A percentile compares a stretch with the other conserved stretches of the same genome.
These are phyloP conservation scores for Zenarchopterus dispar DNA, from an alignment of 2,797 vertebrate genomes.

Conservation along the genomic window DNA sequence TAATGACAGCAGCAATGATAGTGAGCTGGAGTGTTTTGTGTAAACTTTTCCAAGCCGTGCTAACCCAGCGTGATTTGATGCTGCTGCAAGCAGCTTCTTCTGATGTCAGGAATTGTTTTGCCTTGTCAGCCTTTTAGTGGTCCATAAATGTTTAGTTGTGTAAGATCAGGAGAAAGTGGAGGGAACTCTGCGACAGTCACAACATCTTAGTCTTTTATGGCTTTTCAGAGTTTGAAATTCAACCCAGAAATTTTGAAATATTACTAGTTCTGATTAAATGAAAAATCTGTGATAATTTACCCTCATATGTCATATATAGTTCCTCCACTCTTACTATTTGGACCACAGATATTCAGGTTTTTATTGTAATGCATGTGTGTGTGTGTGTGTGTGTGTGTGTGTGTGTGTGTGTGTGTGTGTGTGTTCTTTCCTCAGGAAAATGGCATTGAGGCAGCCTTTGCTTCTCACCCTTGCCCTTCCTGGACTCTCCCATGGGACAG, in stretches of 20 bases:
- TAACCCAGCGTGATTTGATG: neutral
- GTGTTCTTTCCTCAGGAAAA: slow-evolving; percentile 81
- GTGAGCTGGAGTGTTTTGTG: slow-evolving; percentile 1
- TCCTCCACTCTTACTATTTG: slow-evolving; percentile 6
- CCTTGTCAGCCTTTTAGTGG: neutral
- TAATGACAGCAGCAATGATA: too few species aligned
- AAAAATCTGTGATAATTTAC: too few species aligned
- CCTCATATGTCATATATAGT: too few species aligned
- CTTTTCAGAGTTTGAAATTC: too few species aligned
- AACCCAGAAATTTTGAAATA: too few species aligned
- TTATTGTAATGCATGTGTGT: slow-evolving; percentile 60
- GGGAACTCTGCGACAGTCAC: too few species aligned
- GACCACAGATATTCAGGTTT: slow-evolving; percentile 49
- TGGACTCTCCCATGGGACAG: slow-evolving; percentile 91
- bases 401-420: slow-evolving; percentile 41
- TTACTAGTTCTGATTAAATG: too few species aligned
- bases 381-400: slow-evolving; percentile 39
- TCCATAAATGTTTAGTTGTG: too few species aligned
- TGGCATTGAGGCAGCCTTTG: slow-evolving; percentile 88
- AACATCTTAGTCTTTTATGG: too few species aligned
- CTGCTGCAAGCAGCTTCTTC: neutral
- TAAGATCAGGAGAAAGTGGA: too few species aligned
- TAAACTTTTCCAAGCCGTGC: neutral
- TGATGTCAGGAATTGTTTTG: neutral
- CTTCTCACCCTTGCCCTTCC: slow-evolving; percentile 87